A percentile compares a stretch with the other conserved stretches of the same genome.
These are phyloP conservation scores for Neocrepidodera transversa DNA, from an alignment of 2,888 invertebrate species.

Conservation along the genomic window DNA sequence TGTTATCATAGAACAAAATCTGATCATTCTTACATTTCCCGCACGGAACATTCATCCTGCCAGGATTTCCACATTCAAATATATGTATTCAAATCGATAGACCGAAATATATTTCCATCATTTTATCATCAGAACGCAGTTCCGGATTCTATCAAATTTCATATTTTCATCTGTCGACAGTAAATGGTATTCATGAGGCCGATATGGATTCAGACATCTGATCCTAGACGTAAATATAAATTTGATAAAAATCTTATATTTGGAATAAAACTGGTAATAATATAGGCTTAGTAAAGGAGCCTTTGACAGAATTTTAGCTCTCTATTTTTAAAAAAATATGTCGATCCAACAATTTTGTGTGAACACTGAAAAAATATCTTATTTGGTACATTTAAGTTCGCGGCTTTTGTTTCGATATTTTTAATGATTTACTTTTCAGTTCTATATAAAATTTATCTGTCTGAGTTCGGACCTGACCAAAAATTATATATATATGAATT, in stretches of 20 bases:
- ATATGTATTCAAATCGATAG: constrained; percentile 7
- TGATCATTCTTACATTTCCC: constrained; percentile 13
- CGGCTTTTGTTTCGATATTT: too few species aligned
- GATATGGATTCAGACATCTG: not conserved
- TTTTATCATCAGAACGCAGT: not conserved
- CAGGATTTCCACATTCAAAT: constrained; percentile 13
- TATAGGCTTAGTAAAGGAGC: too few species aligned
- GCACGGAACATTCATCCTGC: constrained; percentile 13
- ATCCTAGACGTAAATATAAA: not conserved
- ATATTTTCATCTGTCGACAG: constrained; percentile 3
- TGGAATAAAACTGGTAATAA: too few species aligned
- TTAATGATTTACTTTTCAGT: too few species aligned
- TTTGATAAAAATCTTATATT: not conserved
- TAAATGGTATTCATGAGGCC: not conserved
- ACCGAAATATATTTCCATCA: constrained; percentile 3
- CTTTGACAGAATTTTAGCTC: too few species aligned
- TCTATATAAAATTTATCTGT: too few species aligned
- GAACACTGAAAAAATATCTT: too few species aligned
- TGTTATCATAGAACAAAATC: constrained; percentile 15
- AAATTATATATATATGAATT: too few species aligned
- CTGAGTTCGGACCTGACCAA: too few species aligned
- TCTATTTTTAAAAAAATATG: too few species aligned
- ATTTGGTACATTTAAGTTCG: too few species aligned
- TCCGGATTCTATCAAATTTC: not conserved
- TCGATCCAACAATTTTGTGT: too few species aligned